Evolutionary conservation across 2,797 vertebrate genomes (phyloP).

Genomic region (Peromyscus nudipes): DNA sequence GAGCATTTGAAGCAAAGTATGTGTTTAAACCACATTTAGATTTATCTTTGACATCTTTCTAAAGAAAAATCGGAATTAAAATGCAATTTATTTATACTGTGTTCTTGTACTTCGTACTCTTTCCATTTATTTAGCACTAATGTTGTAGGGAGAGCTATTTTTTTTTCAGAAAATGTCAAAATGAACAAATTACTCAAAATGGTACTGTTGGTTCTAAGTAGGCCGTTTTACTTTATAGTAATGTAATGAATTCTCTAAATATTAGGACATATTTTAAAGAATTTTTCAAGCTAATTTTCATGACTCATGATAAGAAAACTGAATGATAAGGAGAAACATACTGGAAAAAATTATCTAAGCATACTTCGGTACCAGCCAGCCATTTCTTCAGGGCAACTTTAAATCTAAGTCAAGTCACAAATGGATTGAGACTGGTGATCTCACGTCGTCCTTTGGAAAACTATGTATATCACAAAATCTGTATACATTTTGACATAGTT

Average conservation of each 20-base stretch:
- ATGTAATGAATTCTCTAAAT: conserved; percentile 81
- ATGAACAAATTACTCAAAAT: conserved; percentile 82
- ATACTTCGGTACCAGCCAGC: conserved; percentile 54
- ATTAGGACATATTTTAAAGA: conserved; percentile 71
- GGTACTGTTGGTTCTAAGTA: conserved; percentile 60
- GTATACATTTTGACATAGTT: conserved; percentile 79
- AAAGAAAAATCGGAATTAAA: conserved; percentile 81
- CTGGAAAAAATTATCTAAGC: conserved; percentile 65
- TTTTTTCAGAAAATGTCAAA: conserved; percentile 67
- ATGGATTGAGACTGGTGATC: conserved; percentile 77
- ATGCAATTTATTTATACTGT: conserved; percentile 74
- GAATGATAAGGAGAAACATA: conserved; percentile 63
- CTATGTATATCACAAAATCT: conserved; percentile 77
- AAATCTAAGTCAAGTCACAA: conserved; percentile 82
- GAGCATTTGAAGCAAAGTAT: conserved; percentile 71
- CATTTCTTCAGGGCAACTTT: conserved; percentile 76
- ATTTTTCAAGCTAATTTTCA: conserved; percentile 78
- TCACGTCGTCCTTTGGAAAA: conserved; percentile 78
- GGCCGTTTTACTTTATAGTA: conserved; percentile 74
- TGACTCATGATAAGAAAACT: conserved; percentile 60
- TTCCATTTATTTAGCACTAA: conserved; percentile 83
- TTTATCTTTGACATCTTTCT: conserved; percentile 80
- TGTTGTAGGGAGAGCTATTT: conserved; percentile 71
- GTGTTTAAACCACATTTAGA: conserved; percentile 76
- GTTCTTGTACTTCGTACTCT: conserved; percentile 71